These are phyloP conservation scores for Engystomops pustulosus DNA, from an alignment of 2,113 vertebrate species.

Conservation along the genomic window DNA sequence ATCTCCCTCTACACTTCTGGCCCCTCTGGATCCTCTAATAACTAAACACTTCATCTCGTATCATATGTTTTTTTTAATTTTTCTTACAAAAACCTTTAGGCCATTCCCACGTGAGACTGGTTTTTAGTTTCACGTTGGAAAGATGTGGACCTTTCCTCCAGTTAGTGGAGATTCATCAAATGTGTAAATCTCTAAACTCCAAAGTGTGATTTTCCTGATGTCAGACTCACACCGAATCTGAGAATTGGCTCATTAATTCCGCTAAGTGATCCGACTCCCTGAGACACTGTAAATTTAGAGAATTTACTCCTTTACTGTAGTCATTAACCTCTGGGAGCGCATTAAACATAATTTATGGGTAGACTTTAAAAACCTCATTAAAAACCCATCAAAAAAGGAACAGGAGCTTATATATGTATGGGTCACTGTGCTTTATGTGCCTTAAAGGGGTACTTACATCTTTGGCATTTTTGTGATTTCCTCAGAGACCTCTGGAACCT, in stretches of 20 bases:
- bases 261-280: not conserved
- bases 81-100: not conserved
- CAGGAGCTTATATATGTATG: not conserved
- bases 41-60: not conserved
- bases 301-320: not conserved
- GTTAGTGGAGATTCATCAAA: not conserved
- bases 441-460: not conserved
- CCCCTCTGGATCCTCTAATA: not conserved
- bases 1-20: not conserved
- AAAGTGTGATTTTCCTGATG: slow-evolving; percentile 1
- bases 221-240: not conserved
- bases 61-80: no score
- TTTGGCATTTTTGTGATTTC: not conserved
- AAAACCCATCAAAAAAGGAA: not conserved
- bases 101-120: not conserved
- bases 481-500: not conserved
- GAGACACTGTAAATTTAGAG: not conserved
- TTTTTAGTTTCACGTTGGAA: not conserved
- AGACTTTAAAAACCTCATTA: not conserved
- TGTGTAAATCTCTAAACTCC: not conserved
- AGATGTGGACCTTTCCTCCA: not conserved
- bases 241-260: not conserved
- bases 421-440: not conserved
- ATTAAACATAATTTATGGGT: not conserved
- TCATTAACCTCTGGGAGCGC: slow-evolving; percentile 14